Evolutionary conservation across 2,888 invertebrate genomes (phyloP).

Genomic region (Rhimphoctona megacephalus): DNA sequence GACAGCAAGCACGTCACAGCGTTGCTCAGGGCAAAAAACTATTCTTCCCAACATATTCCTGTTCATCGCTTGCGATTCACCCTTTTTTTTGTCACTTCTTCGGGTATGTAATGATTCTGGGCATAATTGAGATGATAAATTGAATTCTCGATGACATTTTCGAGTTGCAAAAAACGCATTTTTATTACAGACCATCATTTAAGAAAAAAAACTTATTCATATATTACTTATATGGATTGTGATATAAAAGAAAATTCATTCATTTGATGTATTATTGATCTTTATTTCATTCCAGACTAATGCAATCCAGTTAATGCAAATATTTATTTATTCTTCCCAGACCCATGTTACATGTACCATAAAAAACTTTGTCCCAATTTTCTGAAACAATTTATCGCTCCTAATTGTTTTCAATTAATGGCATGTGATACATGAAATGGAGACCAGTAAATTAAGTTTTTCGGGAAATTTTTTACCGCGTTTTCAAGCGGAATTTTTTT

Average conservation of each 20-base stretch:
- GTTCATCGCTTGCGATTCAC: constrained; percentile 30
- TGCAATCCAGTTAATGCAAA: too few relatives aligned
- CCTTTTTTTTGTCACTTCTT: neutral
- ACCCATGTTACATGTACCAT: too few relatives aligned
- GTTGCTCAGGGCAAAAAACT: constrained; percentile 66
- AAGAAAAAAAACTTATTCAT: too few relatives aligned
- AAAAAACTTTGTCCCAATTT: too few relatives aligned
- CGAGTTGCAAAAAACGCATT: neutral
- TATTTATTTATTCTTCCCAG: too few relatives aligned
- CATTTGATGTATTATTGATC: neutral
- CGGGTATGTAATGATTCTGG: neutral
- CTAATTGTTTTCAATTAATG: too few relatives aligned
- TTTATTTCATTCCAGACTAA: neutral
- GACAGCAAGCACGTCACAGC: constrained; percentile 63
- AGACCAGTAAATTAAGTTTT: too few relatives aligned
- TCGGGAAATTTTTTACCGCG: too few relatives aligned
- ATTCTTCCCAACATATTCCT: constrained; percentile 40
- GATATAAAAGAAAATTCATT: neutral
- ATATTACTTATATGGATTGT: neutral
- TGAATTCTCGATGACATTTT: neutral
- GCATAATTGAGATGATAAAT: neutral
- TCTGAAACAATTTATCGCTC: too few relatives aligned
- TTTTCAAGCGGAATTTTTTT: too few relatives aligned
- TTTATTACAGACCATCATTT: too few relatives aligned
- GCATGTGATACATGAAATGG: too few relatives aligned